A percentile compares a stretch with the other conserved stretches of the same genome.
Evolutionary conservation across 2,113 vertebrate genomes (phyloP).

Genomic region (Etheostoma spectabile): DNA sequence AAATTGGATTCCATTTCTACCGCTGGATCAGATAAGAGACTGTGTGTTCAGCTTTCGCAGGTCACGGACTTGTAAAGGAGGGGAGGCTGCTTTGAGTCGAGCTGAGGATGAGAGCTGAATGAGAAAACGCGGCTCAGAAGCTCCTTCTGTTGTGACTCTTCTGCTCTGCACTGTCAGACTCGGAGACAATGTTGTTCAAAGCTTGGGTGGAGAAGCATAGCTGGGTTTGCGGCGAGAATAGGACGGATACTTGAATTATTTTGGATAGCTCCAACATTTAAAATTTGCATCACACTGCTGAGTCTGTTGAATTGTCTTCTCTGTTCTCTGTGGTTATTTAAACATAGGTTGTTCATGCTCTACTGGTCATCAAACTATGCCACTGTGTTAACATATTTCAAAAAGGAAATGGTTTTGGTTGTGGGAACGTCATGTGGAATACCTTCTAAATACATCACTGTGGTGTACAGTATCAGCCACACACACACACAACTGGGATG

Average conservation of each 20-base stretch:
- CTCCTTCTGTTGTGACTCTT: slow-evolving; percentile 21
- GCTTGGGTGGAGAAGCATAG: slow-evolving; percentile 46
- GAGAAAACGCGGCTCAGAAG: slow-evolving; percentile 45
- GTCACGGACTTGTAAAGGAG: slow-evolving; percentile 51
- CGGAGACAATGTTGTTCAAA: slow-evolving; percentile 28
- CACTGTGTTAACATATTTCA: slow-evolving; percentile 9
- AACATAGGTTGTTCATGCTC: slow-evolving; percentile 11
- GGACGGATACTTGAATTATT: slow-evolving; percentile 42
- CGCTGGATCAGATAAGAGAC: slow-evolving; percentile 62
- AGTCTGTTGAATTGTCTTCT: neutral
- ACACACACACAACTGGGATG: slow-evolving; percentile 38
- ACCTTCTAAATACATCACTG: slow-evolving; percentile 15
- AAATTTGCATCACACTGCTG: neutral
- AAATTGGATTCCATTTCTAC: slow-evolving; percentile 52
- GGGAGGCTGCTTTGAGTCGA: slow-evolving; percentile 30
- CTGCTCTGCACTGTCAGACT: slow-evolving; percentile 7
- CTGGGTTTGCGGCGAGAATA: slow-evolving; percentile 40
- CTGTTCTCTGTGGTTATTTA: slow-evolving; percentile 12
- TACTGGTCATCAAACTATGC: slow-evolving; percentile 19
- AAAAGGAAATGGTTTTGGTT: slow-evolving; percentile 38
- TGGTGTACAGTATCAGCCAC: slow-evolving; percentile 5
- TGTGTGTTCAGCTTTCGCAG: slow-evolving; percentile 52
- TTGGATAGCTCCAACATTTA: slow-evolving; percentile 11
- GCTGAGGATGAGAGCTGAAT: slow-evolving; percentile 48
- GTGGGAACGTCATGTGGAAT: slow-evolving; percentile 14